These are phyloP conservation scores for Omphaloscelis lunosa DNA, from an alignment of 2,888 invertebrate genomes.

Conservation along the genomic window DNA sequence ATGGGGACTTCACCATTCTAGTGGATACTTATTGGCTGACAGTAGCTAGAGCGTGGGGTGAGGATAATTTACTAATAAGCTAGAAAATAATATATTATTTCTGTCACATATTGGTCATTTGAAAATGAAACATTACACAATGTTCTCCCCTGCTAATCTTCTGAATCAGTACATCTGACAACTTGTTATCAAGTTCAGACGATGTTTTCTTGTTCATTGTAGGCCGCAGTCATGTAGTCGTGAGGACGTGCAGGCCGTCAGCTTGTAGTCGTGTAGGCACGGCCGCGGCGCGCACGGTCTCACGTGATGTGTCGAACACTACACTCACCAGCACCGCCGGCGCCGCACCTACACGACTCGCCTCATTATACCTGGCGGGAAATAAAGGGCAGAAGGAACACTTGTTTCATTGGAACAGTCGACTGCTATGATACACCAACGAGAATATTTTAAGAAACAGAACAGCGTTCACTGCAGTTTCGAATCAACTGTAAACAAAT, in stretches of 20 bases:
- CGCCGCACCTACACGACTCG: neutral
- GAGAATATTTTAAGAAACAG: neutral
- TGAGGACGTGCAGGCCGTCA: neutral
- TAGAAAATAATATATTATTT: neutral
- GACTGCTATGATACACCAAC: neutral
- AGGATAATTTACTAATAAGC: no score
- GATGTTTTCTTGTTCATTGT: neutral
- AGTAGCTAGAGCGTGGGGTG: neutral
- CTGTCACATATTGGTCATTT: neutral
- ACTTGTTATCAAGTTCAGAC: neutral
- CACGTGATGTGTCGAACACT: slow-evolving; percentile 41
- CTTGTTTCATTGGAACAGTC: neutral
- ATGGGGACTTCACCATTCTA: neutral
- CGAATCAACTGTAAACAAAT: neutral
- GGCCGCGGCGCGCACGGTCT: neutral
- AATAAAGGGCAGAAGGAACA: neutral
- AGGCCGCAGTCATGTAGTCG: neutral
- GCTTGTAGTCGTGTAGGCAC: neutral
- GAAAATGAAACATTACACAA: neutral
- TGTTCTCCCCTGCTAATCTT: neutral
- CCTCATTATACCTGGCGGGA: neutral
- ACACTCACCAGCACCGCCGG: slow-evolving; percentile 31
- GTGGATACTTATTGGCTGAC: neutral
- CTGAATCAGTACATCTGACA: neutral
- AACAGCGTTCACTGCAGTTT: neutral